Evolutionary conservation across 2,113 vertebrate genomes (phyloP).

Genomic region (Psettodes erumei): DNA sequence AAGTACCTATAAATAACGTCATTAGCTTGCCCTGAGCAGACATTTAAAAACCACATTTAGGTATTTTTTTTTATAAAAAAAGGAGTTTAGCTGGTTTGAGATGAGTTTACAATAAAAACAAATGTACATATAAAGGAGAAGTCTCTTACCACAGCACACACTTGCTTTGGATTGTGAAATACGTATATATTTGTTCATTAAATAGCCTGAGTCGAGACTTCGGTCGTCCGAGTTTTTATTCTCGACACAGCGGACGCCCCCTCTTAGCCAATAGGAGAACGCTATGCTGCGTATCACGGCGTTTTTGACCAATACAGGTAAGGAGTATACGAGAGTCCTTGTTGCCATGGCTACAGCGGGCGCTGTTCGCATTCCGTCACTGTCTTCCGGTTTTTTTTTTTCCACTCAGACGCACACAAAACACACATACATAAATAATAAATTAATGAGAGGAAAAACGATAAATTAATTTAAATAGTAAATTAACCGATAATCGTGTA

Average conservation of each 20-base stretch:
- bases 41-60: background rate
- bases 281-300: background rate
- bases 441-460: no score
- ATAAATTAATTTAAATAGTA: no score
- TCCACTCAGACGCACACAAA: background rate
- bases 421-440: background rate
- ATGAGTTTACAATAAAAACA: background rate
- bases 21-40: background rate
- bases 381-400: slow-evolving; percentile 7
- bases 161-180: background rate
- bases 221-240: slow-evolving; percentile 24
- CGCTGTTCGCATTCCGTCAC: slow-evolving; percentile 53
- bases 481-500: background rate
- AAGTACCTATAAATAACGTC: background rate
- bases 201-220: background rate
- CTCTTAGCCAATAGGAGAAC: slow-evolving; percentile 40
- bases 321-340: background rate
- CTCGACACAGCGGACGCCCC: background rate
- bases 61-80: background rate
- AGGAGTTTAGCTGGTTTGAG: background rate
- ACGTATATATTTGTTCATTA: background rate
- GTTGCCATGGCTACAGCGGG: slow-evolving; percentile 70
- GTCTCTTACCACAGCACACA: slow-evolving; percentile 34
- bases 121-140: background rate
- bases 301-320: slow-evolving; percentile 35